Conservation (phyloP, 2,113 vertebrate species). For the Elgaria multicarinata region DNA sequence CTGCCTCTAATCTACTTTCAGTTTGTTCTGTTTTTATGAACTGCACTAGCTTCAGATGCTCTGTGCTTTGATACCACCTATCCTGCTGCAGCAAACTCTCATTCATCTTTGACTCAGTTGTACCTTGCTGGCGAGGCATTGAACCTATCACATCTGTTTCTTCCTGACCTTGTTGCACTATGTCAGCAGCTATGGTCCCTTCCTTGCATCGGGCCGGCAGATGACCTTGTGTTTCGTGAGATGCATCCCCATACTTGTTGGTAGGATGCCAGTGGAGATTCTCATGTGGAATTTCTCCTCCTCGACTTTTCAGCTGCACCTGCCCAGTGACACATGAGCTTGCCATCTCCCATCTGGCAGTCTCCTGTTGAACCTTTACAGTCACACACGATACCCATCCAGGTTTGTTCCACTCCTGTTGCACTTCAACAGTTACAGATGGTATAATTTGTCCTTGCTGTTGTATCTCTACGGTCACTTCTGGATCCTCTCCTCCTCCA, state of each 20-base stretch:
- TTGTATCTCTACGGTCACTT: conserved; percentile 26
- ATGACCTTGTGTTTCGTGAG: background rate
- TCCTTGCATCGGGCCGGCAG: accelerated
- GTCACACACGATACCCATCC: too few relatives aligned
- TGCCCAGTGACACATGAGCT: background rate
- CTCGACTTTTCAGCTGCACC: background rate
- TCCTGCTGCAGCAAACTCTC: background rate
- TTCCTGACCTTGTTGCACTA: background rate
- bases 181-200: background rate
- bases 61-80: background rate
- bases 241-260: background rate
- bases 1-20: background rate
- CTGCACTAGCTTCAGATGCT: background rate
- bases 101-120: background rate
- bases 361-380: background rate
- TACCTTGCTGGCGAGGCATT: background rate
- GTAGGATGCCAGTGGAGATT: conserved; percentile 14
- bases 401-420: background rate
- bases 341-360: too few relatives aligned
- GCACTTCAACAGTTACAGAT: background rate
- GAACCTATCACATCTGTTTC: background rate
- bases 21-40: background rate
- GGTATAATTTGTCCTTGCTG: background rate
- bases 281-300: background rate
- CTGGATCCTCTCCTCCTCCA: background rate